Conservation (phyloP, 2,888 invertebrate species). For the Leptinotarsa haldemani region DNA sequence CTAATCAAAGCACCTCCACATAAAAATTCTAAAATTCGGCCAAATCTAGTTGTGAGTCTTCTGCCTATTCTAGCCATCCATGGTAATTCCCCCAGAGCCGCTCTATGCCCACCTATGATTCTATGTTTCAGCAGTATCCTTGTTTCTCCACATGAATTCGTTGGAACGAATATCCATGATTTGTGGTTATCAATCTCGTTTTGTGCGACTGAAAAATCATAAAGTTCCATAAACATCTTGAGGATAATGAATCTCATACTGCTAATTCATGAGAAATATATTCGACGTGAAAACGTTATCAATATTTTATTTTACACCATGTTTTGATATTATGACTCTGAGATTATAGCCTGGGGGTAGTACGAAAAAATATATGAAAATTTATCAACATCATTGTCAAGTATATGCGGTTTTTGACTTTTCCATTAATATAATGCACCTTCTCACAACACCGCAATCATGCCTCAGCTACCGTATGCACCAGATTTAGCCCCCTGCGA, state of each 20-base stretch:
- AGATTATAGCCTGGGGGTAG: no score
- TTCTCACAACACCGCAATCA: no score
- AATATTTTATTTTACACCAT: no score
- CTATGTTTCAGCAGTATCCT: slow-evolving; percentile 47
- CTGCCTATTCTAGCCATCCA: slow-evolving; percentile 70
- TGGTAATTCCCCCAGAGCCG: slow-evolving; percentile 68
- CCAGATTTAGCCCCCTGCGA: no score
- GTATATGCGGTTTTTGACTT: no score
- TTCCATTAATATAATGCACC: no score
- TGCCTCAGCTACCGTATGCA: no score
- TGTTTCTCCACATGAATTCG: slow-evolving; percentile 58
- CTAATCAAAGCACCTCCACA: slow-evolving; percentile 70
- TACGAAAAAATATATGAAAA: no score
- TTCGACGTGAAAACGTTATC: no score
- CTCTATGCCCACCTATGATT: slow-evolving; percentile 64
- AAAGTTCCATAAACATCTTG: not conserved
- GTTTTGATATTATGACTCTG: no score
- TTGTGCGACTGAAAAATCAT: slow-evolving; percentile 6
- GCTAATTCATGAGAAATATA: not conserved
- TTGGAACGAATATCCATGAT: slow-evolving; percentile 51
- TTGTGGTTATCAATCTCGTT: slow-evolving; percentile 15
- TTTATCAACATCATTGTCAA: no score
- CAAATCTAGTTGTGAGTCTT: slow-evolving; percentile 54
- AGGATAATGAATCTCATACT: not conserved
- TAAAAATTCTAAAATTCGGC: slow-evolving; percentile 53